phyloP scores from a whole-genome alignment of 2,888 invertebrate species.

The Dasypolia templi region DNA sequence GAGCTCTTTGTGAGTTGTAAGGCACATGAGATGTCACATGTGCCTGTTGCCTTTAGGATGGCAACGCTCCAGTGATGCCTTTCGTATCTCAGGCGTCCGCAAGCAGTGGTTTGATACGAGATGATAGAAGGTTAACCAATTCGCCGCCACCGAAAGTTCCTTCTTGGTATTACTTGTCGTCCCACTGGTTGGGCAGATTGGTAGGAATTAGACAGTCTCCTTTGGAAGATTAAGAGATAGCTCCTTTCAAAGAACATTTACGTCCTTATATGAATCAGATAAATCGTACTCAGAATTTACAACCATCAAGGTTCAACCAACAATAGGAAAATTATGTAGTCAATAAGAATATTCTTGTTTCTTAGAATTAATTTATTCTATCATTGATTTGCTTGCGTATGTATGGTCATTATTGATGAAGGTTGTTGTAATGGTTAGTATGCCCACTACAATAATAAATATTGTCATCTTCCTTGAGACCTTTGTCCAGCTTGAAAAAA shows the following conservation, averaged over 20 bases:
- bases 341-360: conserved; percentile 51
- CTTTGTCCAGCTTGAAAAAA: background rate
- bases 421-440: conserved; percentile 34
- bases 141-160: background rate
- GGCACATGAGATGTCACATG: too few relatives aligned
- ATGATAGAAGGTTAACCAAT: background rate
- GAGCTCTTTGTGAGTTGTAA: too few relatives aligned
- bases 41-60: too few relatives aligned
- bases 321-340: conserved; percentile 53
- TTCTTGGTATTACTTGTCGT: too few relatives aligned
- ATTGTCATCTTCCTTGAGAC: conserved; percentile 29
- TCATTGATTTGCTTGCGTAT: conserved; percentile 42
- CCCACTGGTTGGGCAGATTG: too few relatives aligned
- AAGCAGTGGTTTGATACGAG: too few relatives aligned
- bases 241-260: too few relatives aligned
- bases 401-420: conserved; percentile 49
- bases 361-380: conserved; percentile 62
- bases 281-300: background rate
- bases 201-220: background rate
- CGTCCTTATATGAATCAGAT: background rate
- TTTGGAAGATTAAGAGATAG: background rate
- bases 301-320: conserved; percentile 23
- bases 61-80: too few relatives aligned
- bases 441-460: conserved; percentile 47
- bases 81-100: too few relatives aligned